Conservation (phyloP, 2,797 vertebrate genomes). For the Distichodus sexfasciatus region DNA sequence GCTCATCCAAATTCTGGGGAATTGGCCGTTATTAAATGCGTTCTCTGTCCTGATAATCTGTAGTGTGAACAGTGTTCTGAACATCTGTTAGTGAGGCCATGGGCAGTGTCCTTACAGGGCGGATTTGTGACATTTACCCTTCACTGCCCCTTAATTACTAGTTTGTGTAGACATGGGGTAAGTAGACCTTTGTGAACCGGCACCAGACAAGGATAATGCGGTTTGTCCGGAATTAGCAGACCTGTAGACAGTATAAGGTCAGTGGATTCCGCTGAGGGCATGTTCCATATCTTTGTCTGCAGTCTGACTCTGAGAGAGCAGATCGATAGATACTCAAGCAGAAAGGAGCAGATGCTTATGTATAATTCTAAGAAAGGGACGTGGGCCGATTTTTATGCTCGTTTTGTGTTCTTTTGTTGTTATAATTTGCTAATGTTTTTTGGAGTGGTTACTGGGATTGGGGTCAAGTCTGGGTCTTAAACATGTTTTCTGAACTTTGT, state of each 20-base stretch:
- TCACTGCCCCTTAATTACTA: background rate
- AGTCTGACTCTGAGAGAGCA: background rate
- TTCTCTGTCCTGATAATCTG: no score
- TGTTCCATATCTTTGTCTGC: background rate
- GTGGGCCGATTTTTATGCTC: no score
- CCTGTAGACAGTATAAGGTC: slow-evolving; percentile 1
- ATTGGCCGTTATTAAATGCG: no score
- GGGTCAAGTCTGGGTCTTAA: background rate
- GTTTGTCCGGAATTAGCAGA: slow-evolving; percentile 1
- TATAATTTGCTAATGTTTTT: background rate
- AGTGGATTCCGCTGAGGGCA: background rate
- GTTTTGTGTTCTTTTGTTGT: background rate
- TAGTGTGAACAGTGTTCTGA: no score
- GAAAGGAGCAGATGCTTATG: background rate
- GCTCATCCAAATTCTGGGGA: no score
- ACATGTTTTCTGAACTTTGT: background rate
- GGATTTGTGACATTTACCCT: background rate
- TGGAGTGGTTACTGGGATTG: background rate
- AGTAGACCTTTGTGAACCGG: background rate
- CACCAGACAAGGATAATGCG: slow-evolving; percentile 9
- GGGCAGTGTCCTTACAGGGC: no score
- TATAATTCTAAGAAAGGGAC: background rate
- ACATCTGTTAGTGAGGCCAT: no score
- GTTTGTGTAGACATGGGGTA: background rate
- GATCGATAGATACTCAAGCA: background rate